Base-by-base conservation (phyloP, 2,888 invertebrate species). In the Synanthedon vespiformis region DNA sequence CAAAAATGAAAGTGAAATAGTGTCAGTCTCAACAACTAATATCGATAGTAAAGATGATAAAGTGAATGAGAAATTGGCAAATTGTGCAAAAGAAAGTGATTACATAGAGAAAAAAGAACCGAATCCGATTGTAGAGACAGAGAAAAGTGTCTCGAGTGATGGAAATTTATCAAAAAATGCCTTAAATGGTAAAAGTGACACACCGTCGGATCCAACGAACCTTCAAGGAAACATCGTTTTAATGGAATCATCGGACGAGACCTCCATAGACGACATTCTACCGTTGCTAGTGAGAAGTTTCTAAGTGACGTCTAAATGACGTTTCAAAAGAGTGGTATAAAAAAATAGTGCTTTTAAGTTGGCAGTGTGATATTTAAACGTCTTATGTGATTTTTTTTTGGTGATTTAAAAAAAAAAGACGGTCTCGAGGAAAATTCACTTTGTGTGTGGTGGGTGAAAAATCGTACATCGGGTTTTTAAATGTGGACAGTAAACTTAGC, bases 371-470 rank as follows among this genome's bases (percentile, higher is more conserved):
- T 44, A 44, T 44, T 44, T 44, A 44, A 44, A 3, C 16, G 16
- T 47, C 40, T 48, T 44, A 13, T 41, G 14, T 44, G n/a, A 44
- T 44, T 12, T 44, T 14, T 51, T 51, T 51, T 44, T 2, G 27
- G 5, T 18, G 2, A 2, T 18, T 18, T 18, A 18, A 18, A 18
- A 18, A 18, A 18, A 18, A 44, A n/a, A 22, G 1, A 11, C 3
- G n/a, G 22, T 6, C 18, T 34, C 27, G 10, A 12, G 34, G 48
- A 49, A n/a, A n/a, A 58, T 59, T 60, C 59, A 60, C 57, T 47
- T 60, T 59, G 57, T 54, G 51, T 50, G 48, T 49, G 40, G 40
- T 34, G 34, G 34, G 50, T 13, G 49, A 53, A 56, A 62, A 55
- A 59, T 58, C 13, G 5, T 8, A 44, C 44, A 14, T n/a, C 44